phyloP scores from a whole-genome alignment of 2,797 vertebrate species.

The Sphaeramia orbicularis region DNA sequence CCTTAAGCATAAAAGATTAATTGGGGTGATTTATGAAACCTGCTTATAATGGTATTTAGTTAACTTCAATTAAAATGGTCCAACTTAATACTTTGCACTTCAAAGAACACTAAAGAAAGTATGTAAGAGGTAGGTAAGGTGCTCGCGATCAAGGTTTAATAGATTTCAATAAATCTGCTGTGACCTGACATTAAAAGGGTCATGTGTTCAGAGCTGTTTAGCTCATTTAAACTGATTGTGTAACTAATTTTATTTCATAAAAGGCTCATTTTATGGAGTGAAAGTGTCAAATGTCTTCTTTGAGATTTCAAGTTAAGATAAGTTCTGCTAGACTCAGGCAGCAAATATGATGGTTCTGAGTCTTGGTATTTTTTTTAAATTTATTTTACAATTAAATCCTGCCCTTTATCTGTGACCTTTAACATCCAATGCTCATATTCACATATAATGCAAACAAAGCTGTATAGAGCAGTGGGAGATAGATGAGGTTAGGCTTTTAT shows the following conservation, averaged over 20 bases:
- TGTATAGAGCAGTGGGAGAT: too few relatives aligned
- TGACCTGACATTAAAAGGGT: neutral
- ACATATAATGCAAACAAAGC: neutral
- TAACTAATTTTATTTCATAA: neutral
- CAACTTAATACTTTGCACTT: constrained; percentile 4
- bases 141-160: neutral
- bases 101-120: constrained; percentile 3
- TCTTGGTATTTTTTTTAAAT: too few relatives aligned
- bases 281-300: neutral
- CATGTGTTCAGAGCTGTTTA: neutral
- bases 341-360: too few relatives aligned
- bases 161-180: neutral
- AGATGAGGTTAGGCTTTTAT: too few relatives aligned
- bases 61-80: constrained; percentile 24
- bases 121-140: constrained; percentile 1
- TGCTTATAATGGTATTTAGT: constrained; percentile 28
- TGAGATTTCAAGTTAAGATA: too few relatives aligned
- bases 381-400: too few relatives aligned
- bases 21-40: constrained; percentile 23
- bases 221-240: neutral
- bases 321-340: too few relatives aligned
- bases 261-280: neutral
- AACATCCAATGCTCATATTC: neutral
- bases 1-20: constrained; percentile 3
- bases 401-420: too few relatives aligned